These are phyloP conservation scores for Sarcophaga variegata DNA, from an alignment of 2,888 invertebrate species.

Conservation along the genomic window DNA sequence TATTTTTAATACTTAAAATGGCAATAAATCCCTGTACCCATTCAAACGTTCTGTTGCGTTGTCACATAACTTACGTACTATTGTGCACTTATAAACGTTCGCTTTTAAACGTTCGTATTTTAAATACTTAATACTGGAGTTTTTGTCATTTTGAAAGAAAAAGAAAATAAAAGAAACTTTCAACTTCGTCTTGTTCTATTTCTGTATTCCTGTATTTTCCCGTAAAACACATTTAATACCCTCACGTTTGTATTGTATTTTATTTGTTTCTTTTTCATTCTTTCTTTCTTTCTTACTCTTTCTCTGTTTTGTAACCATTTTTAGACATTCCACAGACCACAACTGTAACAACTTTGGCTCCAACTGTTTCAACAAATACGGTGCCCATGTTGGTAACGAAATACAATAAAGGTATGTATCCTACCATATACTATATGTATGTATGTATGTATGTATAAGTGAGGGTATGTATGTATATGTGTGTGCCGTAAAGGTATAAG, in stretches of 20 bases:
- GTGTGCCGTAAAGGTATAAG: too few relatives aligned
- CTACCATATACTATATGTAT: background rate
- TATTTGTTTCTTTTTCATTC: background rate
- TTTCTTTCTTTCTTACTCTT: background rate
- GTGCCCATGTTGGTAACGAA: constrained; percentile 79
- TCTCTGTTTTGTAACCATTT: constrained; percentile 50
- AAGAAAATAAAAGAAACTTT: background rate
- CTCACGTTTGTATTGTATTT: constrained; percentile 27
- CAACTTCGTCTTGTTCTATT: constrained; percentile 10
- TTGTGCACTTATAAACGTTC: too few relatives aligned
- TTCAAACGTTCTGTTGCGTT: too few relatives aligned
- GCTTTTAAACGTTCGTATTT: too few relatives aligned
- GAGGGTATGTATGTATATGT: background rate
- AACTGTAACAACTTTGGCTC: constrained; percentile 80
- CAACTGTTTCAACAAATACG: constrained; percentile 80
- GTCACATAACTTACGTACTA: too few relatives aligned
- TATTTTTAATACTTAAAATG: too few relatives aligned
- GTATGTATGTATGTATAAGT: constrained; percentile 21
- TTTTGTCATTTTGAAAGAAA: background rate
- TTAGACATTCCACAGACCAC: constrained; percentile 82
- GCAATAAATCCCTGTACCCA: too few relatives aligned
- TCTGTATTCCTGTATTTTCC: constrained; percentile 15
- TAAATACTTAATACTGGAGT: too few relatives aligned
- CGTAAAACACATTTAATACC: background rate
- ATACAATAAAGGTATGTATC: constrained; percentile 79